Percentiles rank a stretch among this genome's conserved stretches.
Evolutionary conservation across 1,140 invertebrate species (phyloP).

Genomic region (Drosophila burlai): DNA sequence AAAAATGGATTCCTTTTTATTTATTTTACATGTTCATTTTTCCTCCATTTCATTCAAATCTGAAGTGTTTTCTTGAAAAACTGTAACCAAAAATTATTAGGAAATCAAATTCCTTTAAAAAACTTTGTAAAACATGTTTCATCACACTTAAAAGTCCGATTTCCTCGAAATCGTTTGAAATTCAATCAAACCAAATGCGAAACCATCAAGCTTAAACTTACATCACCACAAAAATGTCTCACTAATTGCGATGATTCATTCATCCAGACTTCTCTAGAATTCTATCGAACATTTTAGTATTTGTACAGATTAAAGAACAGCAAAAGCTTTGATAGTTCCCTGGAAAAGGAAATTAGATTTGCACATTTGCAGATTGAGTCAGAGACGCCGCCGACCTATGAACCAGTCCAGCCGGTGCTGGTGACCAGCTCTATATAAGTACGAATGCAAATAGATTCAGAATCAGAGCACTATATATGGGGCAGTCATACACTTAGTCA

Average conservation of each 20-base stretch:
- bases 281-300: conserved; percentile 5
- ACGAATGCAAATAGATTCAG: conserved; percentile 11
- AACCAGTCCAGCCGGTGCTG: conserved; percentile 9
- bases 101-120: not conserved
- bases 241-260: conserved; percentile 23
- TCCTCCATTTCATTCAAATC: no score
- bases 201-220: not conserved
- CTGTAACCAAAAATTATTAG: not conserved
- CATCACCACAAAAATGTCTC: conserved; percentile 6
- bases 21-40: no score
- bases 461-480: not conserved
- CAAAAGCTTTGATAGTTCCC: conserved; percentile 29
- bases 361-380: conserved; percentile 40
- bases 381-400: conserved; percentile 38
- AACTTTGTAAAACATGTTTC: not conserved
- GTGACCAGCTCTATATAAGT: conserved; percentile 3
- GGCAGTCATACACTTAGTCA: conserved; percentile 27
- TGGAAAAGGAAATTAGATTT: conserved; percentile 28
- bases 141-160: no score
- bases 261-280: conserved; percentile 17
- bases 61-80: not conserved
- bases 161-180: not conserved
- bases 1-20: no score
- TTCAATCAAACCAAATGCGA: not conserved
- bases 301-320: conserved; percentile 20